Evolutionary conservation across 2,888 invertebrate species (phyloP), one percentile per base, ranked within the genome.

Genomic region (Tupiocoris notatus): DNA sequence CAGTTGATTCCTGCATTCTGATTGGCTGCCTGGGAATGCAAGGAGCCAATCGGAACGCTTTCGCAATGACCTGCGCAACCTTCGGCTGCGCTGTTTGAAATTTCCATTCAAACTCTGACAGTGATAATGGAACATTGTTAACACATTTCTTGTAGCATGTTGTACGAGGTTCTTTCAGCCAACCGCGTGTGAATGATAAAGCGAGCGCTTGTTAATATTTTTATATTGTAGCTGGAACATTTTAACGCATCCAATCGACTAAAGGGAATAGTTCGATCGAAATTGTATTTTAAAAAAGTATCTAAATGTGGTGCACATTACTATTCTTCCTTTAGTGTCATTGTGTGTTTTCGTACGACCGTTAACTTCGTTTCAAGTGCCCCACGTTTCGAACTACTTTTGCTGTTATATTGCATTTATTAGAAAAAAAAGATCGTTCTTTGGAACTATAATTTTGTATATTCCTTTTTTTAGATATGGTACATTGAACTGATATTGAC

Each of bases 401-500:
- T 73, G 54, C 73, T 73, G 73, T 62, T 73, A 25, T 54, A 20
- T 73, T 73, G 73, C 73, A 73, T 73, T 73, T 73, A 73, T 73
- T 54, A 63, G 62, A 20, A n/a, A 62, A 70, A 21, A 54, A 62
- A 62, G 73, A 54, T 59, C 18, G 24, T 62, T 62, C 73, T n/a
- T 6, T 25, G 62, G 21, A 62, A 73, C 57, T 54, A 54, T 73
- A 73, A 73, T 73, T 73, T 73, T 73, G 73, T 73, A 73, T 63
- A 62, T 73, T 73, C 39, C 73, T 73, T 63, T 12, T 39, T 39
- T 7, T 73, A 62, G 61, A 73, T 25, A 73, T 62, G 39, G 18
- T 73, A 73, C 73, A 73, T 73, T 73, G 73, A 73, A 73, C 73
- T 73, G 73, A 73, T 73, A 73, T 62, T 17, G 63, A 62, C 61